Conservation (phyloP, 30 jellyfish, hydroid and myxozoan genomes). For the Aurelia sp. region DNA sequence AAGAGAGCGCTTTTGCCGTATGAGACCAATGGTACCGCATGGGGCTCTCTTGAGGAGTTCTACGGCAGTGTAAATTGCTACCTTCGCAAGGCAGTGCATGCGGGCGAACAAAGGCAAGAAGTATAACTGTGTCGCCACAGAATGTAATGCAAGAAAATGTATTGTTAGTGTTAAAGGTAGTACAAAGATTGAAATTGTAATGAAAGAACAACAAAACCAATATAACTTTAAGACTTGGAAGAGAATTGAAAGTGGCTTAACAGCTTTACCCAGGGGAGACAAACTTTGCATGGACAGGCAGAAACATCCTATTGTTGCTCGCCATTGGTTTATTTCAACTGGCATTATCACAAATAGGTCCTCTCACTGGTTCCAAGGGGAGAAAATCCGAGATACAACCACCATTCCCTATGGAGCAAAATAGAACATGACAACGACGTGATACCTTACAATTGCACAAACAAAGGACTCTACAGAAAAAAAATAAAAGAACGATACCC, state of each 20-base stretch:
- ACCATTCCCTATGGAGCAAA: no score
- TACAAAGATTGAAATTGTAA: constrained; percentile 20
- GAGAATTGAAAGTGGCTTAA: constrained; percentile 30
- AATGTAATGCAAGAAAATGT: constrained; percentile 2
- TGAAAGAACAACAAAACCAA: constrained; percentile 24
- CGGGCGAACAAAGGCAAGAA: constrained; percentile 34
- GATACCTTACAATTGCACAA: no score
- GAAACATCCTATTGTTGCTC: background rate
- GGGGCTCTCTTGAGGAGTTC: constrained; percentile 18
- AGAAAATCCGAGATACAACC: no score
- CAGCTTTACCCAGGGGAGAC: background rate
- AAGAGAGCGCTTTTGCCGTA: background rate
- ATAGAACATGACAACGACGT: no score
- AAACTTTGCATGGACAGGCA: constrained; percentile 6
- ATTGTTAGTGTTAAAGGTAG: constrained; percentile 25
- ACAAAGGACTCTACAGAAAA: no score
- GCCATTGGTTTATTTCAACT: background rate
- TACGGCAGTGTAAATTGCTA: background rate
- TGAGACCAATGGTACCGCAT: background rate
- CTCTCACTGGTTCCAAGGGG: no score
- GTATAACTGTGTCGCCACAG: constrained; percentile 6
- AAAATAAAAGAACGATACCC: no score
- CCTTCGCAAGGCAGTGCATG: constrained; percentile 20
- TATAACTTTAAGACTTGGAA: background rate
- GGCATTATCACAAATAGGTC: no score